phyloP scores from a whole-genome alignment of 1,140 invertebrate genomes.

The Bombus confusus region DNA sequence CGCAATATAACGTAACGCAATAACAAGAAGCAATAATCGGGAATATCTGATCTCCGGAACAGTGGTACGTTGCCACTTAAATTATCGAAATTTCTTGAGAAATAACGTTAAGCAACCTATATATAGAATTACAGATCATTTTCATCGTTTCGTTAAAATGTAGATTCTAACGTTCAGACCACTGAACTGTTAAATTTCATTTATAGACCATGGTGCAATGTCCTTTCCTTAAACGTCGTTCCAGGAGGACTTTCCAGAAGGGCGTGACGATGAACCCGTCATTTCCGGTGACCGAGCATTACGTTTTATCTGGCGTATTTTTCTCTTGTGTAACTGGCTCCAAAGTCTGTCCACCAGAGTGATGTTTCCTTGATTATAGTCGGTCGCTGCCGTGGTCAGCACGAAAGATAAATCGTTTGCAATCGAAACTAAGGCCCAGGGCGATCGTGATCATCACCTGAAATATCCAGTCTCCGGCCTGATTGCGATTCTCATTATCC shows the following conservation, averaged over 20 bases:
- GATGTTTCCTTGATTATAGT: conserved; percentile 63
- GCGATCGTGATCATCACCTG: conserved; percentile 57
- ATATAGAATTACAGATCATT: too few species aligned
- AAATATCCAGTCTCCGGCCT: conserved; percentile 43
- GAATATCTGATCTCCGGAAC: neutral
- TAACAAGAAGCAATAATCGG: neutral
- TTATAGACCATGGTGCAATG: neutral
- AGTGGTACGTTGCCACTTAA: neutral
- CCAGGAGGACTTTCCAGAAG: neutral
- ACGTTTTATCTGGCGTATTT: conserved; percentile 46
- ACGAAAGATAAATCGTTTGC: conserved; percentile 58
- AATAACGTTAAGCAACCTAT: too few species aligned
- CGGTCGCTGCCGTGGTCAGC: conserved; percentile 17
- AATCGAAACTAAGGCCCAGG: conserved; percentile 57
- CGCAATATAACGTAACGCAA: too few species aligned
- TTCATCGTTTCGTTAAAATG: too few species aligned
- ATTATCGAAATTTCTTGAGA: too few species aligned
- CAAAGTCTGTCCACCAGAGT: conserved; percentile 45
- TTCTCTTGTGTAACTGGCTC: conserved; percentile 25
- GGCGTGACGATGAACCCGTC: conserved; percentile 35
- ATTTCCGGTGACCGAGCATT: conserved; percentile 44
- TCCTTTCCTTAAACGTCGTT: neutral
- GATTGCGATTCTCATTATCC: conserved; percentile 61
- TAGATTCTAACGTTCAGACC: neutral
- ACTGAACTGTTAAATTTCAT: neutral